Percentiles rank a stretch among this genome's conserved stretches.
Conservation (phyloP, 2,888 invertebrate genomes). For the Trisateles emortualis region DNA sequence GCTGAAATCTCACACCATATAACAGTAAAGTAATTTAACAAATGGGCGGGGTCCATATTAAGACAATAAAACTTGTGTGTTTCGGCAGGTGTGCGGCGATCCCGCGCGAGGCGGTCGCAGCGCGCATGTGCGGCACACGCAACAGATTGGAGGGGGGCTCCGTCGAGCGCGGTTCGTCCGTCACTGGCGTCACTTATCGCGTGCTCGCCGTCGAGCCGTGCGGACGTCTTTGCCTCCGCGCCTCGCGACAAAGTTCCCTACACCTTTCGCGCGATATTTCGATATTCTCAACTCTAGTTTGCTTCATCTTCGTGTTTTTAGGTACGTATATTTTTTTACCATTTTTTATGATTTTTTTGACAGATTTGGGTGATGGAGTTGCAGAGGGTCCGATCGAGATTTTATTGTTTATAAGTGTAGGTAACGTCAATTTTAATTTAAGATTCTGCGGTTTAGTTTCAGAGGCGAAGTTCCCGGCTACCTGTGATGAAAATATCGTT, state of each 20-base stretch:
- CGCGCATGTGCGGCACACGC: conserved; percentile 69
- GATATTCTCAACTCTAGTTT: conserved; percentile 13
- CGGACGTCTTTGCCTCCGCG: conserved; percentile 47
- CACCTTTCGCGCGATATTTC: conserved; percentile 42
- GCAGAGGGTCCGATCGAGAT: conserved; percentile 9
- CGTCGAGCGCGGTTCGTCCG: conserved; percentile 42
- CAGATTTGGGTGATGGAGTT: conserved; percentile 11
- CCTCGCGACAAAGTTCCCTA: conserved; percentile 26
- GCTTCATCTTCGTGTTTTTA: conserved; percentile 35
- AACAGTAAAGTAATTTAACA: conserved; percentile 27
- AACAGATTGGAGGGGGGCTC: conserved; percentile 66
- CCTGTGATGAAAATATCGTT: conserved; percentile 29
- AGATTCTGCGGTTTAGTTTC: conserved; percentile 33
- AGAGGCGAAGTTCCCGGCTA: conserved; percentile 27
- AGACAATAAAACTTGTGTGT: conserved; percentile 33
- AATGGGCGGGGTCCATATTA: conserved; percentile 42
- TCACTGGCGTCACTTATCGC: too few species aligned
- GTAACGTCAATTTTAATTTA: conserved; percentile 32
- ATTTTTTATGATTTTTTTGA: conserved; percentile 3
- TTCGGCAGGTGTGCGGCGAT: conserved; percentile 42
- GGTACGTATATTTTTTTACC: conserved; percentile 32
- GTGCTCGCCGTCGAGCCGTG: conserved; percentile 40
- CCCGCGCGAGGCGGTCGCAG: conserved; percentile 29
- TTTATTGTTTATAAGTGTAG: conserved; percentile 19
- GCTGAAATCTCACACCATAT: conserved; percentile 14